A percentile compares a stretch with the other conserved stretches of the same genome.
phyloP scores from a whole-genome alignment of 1,140 invertebrate genomes.

The Galendromus occidentalis region DNA sequence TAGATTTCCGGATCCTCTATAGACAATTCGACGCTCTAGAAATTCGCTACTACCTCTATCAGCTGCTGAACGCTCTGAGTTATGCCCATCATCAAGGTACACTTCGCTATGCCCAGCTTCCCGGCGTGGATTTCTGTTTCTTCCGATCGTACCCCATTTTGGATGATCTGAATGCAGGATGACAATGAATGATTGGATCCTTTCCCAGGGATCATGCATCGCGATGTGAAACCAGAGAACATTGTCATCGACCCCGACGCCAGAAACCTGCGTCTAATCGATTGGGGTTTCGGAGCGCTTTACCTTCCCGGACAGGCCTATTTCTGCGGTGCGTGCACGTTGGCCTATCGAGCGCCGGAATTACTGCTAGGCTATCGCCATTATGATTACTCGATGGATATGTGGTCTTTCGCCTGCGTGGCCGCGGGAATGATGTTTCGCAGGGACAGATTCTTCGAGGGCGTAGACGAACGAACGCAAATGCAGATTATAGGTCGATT shows the following conservation, averaged over 20 bases:
- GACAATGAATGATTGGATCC: too few relatives aligned
- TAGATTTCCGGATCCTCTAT: background rate
- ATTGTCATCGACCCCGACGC: slow-evolving; percentile 99
- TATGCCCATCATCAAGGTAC: slow-evolving; percentile 61
- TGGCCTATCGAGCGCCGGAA: slow-evolving; percentile 92
- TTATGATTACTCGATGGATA: slow-evolving; percentile 96
- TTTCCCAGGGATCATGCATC: slow-evolving; percentile 68
- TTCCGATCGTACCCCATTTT: too few relatives aligned
- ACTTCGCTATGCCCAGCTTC: too few relatives aligned
- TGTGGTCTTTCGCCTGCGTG: slow-evolving; percentile 99
- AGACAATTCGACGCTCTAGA: background rate
- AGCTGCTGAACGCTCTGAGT: slow-evolving; percentile 49
- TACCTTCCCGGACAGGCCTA: slow-evolving; percentile 98
- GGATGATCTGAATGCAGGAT: too few relatives aligned
- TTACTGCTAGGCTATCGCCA: slow-evolving; percentile 91
- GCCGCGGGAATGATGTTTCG: slow-evolving; percentile 98
- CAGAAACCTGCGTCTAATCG: slow-evolving; percentile 74
- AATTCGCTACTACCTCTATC: background rate
- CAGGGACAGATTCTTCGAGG: slow-evolving; percentile 98
- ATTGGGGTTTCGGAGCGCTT: slow-evolving; percentile 97
- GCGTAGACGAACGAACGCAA: slow-evolving; percentile 98
- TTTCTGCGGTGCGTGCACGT: slow-evolving; percentile 88
- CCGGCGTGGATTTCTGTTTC: too few relatives aligned
- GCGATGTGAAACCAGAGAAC: slow-evolving; percentile 96
- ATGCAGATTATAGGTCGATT: too few relatives aligned